Conservation (phyloP, 2,888 invertebrate genomes). For the Barypeithes pellucidus region DNA sequence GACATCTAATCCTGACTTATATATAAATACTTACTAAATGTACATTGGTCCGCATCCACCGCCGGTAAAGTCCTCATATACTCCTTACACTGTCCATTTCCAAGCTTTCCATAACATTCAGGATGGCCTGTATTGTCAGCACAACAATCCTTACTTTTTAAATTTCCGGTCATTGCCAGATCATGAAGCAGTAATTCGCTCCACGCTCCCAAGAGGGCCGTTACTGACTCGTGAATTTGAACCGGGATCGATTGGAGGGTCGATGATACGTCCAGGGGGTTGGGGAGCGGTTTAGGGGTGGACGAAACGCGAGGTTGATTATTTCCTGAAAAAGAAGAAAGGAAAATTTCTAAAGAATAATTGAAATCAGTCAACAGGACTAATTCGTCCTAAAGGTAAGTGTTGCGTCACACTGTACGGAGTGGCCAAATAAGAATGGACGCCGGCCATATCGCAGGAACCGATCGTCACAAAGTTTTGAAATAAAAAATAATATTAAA, state of each 20-base stretch:
- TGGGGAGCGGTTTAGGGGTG: slow-evolving; percentile 71
- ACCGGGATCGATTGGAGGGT: slow-evolving; percentile 75
- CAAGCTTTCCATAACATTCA: slow-evolving; percentile 74
- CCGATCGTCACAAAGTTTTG: no score
- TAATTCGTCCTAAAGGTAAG: no score
- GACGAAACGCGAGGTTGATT: slow-evolving; percentile 68
- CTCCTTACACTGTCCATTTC: slow-evolving; percentile 73
- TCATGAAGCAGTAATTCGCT: slow-evolving; percentile 84
- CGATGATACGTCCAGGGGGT: slow-evolving; percentile 75
- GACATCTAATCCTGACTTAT: no score
- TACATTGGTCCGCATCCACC: slow-evolving; percentile 76
- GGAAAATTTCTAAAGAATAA: no score
- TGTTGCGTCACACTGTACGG: no score
- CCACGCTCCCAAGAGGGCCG: slow-evolving; percentile 86
- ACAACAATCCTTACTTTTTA: slow-evolving; percentile 73
- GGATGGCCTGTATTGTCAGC: slow-evolving; percentile 68
- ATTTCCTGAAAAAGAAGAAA: slow-evolving; percentile 68
- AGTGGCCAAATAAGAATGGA: no score
- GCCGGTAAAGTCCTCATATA: slow-evolving; percentile 83
- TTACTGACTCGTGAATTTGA: slow-evolving; percentile 81
- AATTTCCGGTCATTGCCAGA: slow-evolving; percentile 79
- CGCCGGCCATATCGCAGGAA: no score
- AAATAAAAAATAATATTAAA: no score
- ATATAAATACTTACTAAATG: slow-evolving; percentile 73
- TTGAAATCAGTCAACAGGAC: no score